phyloP scores from a whole-genome alignment of 1,140 invertebrate species.

The Fragariocoptes setiger region DNA sequence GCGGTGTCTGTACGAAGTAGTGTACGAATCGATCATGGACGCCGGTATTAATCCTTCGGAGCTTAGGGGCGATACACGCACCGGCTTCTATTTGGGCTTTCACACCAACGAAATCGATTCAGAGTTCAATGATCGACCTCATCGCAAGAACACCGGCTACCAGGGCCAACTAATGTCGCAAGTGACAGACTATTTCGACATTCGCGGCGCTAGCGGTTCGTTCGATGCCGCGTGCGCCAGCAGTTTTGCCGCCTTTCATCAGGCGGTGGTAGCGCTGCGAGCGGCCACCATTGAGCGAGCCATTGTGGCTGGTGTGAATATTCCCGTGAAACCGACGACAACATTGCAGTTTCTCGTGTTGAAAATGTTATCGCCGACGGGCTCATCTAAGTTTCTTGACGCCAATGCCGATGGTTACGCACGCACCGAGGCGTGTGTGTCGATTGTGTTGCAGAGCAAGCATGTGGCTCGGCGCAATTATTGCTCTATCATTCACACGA shows the following conservation, averaged over 20 bases:
- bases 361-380: slow-evolving; percentile 21
- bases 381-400: slow-evolving; percentile 24
- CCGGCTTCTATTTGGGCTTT: slow-evolving; percentile 59
- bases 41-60: slow-evolving; percentile 44
- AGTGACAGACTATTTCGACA: slow-evolving; percentile 70
- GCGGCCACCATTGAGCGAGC: slow-evolving; percentile 12
- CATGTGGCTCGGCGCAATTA: slow-evolving; percentile 19
- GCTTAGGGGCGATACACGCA: slow-evolving; percentile 43
- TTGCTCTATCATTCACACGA: slow-evolving; percentile 30
- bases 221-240: slow-evolving; percentile 70
- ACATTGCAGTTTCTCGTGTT: slow-evolving; percentile 19
- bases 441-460: slow-evolving; percentile 20
- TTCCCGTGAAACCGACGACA: slow-evolving; percentile 20
- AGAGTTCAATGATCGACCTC: slow-evolving; percentile 18
- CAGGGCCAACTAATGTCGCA: slow-evolving; percentile 32
- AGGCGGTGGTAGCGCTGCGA: slow-evolving; percentile 2
- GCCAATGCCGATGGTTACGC: slow-evolving; percentile 36
- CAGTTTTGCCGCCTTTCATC: background rate
- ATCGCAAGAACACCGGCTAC: background rate
- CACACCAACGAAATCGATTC: slow-evolving; percentile 47
- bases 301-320: slow-evolving; percentile 20
- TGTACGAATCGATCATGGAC: slow-evolving; percentile 71
- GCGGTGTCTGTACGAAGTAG: slow-evolving; percentile 50
- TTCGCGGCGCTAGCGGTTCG: slow-evolving; percentile 51
- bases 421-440: slow-evolving; percentile 23